Base-by-base conservation (phyloP, 2,888 invertebrate genomes). In the Ametastegia equiseti region DNA sequence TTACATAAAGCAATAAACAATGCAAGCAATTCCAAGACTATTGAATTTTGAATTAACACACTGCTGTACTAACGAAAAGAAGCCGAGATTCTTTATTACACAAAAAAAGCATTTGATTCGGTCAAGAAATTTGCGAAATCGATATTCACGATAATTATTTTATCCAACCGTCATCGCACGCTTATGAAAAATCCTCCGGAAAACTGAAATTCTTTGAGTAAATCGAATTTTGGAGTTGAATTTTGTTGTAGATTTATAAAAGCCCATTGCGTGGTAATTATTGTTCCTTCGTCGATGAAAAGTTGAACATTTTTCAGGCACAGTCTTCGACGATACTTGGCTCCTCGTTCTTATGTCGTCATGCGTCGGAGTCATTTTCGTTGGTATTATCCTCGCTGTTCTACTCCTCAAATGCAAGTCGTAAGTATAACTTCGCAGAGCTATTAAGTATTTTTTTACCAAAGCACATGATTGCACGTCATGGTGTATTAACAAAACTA, bases 361-460 rank as follows among this genome's bases (percentile, higher is more conserved):
- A 81, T 96, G 96, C 88, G 94, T 97, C 85, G 96, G 96, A 3
- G 96, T 97, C 23, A 93, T 97, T 50, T 94, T 97, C 84, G 93
- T 97, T 77, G 97, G 96, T 15, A 95, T 96, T 2, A 92, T 97
- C 30, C 92, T 97, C 47, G 96, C 97, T 0, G 93, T 97, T 81
- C 95, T 97, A 88, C 93, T 97, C 77, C 94, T 97, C 83, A 96
- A 96, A 91, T 97, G 97, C 92, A 94, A 97, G 94, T 96, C 97
- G 97, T 97, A 92, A 94, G 95, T 95, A 84, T 47, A 60, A 1
- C 60, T 15, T 60, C n/a, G n/a, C 11, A 30, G 15, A 60, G 30
- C 30, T 27, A 60, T 60, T 60, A 39, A 19, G 3, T 67, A 60
- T 60, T 39, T 67, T 60, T 63, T 33, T 11, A 27, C 39, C 23